These are phyloP conservation scores for Embidobia sp. DNA, from an alignment of 2,888 invertebrate genomes.

Conservation along the genomic window DNA sequence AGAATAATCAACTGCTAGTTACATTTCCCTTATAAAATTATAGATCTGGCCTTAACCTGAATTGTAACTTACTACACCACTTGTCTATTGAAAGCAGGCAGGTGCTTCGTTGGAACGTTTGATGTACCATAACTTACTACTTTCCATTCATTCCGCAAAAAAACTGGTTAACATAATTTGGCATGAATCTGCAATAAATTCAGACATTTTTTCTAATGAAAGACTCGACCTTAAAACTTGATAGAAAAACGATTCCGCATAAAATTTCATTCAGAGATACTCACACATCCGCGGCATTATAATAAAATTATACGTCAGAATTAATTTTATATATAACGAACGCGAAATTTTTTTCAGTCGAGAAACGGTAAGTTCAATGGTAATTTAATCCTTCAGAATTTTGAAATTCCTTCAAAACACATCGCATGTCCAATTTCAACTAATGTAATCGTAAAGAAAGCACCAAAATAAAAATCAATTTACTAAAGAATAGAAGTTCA, in stretches of 20 bases:
- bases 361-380: neutral
- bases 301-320: constrained; percentile 6
- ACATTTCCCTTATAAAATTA: constrained; percentile 6
- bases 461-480: constrained; percentile 28
- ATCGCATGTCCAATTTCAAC: constrained; percentile 12
- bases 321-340: constrained; percentile 7
- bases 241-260: constrained; percentile 27
- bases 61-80: constrained; percentile 9
- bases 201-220: constrained; percentile 30
- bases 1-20: neutral
- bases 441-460: constrained; percentile 3
- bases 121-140: constrained; percentile 44
- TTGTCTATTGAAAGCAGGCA: constrained; percentile 43
- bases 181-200: constrained; percentile 49
- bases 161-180: constrained; percentile 47
- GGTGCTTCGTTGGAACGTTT: constrained; percentile 48
- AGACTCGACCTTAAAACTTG: constrained; percentile 36
- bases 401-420: too few relatives aligned
- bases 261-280: neutral
- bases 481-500: constrained; percentile 33
- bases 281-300: neutral
- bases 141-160: constrained; percentile 31
- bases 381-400: too few relatives aligned
- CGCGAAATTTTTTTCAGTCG: neutral
- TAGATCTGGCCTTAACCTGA: constrained; percentile 33